Base-by-base conservation (phyloP, 2,888 invertebrate genomes). In the Perizoma affinitatum region DNA sequence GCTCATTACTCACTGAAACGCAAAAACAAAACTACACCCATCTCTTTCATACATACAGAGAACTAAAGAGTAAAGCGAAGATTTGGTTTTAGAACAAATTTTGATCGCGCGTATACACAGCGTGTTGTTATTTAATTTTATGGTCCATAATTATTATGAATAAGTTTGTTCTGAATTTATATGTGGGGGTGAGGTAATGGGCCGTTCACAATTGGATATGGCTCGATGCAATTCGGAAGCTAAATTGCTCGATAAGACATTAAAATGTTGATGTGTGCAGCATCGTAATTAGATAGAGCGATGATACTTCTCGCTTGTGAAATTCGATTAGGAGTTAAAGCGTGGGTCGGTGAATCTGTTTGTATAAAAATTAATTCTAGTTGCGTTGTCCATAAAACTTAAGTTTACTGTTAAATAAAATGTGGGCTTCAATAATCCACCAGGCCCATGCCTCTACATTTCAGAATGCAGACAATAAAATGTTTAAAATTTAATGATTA, bases 61-160 rank as follows among this genome's bases (percentile, higher is more conserved):
- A 45, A 36, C 7, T 35, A 71, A 84, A 78, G 72, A 82, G 72
- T 9, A 42, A 62, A 41, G 52, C 65, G 68, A 63, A 22, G 33
- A 71, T 72, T 78, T 73, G 78, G 78, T 78, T 81, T 71, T 62
- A 68, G 75, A 72, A 72, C 79, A 80, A 83, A 22, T 82, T 83
- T 83, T 73, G 75, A 71, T 71, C 76, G 70, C 70, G 69, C 69
- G 71, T 70, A 73, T 84, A 79, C 86, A 87, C 86, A 86, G 83
- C 77, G 76, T 85, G 87, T 55, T 66, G 53, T 66, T 88, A 78
- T 91, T 92, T 90, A 88, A 90, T 87, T 86, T 89, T 83, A 88
- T 88, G 83, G 83, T 79, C 76, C 78, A 53, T 68, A 84, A 87
- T 86, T 86, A 84, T 88, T 89, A 86, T 88, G 87, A 88, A 87